A percentile compares a stretch with the other conserved stretches of the same genome.
Conservation (phyloP, 92 coral and sea anemone genomes). For the Plumapathes pennacea region DNA sequence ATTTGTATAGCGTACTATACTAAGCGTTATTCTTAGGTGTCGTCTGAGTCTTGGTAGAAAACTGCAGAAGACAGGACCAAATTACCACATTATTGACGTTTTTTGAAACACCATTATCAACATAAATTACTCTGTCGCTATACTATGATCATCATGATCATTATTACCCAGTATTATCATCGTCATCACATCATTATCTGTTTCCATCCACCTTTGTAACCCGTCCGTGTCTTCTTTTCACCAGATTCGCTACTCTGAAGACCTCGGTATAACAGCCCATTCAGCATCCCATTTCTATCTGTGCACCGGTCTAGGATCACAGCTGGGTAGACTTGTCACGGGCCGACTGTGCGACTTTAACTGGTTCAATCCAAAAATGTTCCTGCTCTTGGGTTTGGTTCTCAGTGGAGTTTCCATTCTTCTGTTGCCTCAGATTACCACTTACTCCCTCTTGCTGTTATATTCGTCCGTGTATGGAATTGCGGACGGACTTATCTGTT, state of each 20-base stretch:
- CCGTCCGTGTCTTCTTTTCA: too few species aligned
- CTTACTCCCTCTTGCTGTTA: conserved; percentile 9
- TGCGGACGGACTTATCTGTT: conserved; percentile 34
- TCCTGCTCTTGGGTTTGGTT: not conserved
- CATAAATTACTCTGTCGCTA: too few species aligned
- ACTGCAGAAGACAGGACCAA: too few species aligned
- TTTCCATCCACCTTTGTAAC: too few species aligned
- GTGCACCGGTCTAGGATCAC: conserved; percentile 10
- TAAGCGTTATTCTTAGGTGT: too few species aligned
- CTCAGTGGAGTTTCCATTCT: conserved; percentile 8
- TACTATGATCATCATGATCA: too few species aligned
- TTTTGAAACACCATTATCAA: too few species aligned
- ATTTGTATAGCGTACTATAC: too few species aligned
- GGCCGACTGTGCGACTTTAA: conserved; percentile 29
- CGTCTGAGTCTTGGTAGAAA: too few species aligned
- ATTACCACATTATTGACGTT: too few species aligned
- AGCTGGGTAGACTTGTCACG: conserved; percentile 10
- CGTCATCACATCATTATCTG: too few species aligned
- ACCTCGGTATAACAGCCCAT: conserved; percentile 12
- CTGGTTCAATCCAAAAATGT: not conserved
- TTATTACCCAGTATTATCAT: too few species aligned
- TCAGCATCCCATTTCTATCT: conserved; percentile 14
- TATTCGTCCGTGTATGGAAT: conserved; percentile 20
- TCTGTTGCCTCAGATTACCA: conserved; percentile 28
- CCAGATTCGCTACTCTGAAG: conserved; percentile 23